Evolutionary conservation across 2,113 vertebrate genomes (phyloP).

Genomic region (Trinectes maculatus): DNA sequence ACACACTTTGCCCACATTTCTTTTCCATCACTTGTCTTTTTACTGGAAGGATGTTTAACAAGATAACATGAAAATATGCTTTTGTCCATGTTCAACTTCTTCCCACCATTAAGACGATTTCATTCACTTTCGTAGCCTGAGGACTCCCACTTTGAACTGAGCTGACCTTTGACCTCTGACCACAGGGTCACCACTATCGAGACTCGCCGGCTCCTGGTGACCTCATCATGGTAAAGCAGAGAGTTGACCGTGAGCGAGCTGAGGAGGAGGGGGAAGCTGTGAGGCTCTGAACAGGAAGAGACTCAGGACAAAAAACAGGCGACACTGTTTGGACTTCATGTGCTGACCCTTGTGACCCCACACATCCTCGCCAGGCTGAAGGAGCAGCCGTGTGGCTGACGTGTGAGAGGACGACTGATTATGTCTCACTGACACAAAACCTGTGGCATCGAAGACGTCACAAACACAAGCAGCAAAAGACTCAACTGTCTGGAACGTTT

Average conservation of each 20-base stretch:
- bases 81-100: too few species aligned
- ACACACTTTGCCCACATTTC: too few species aligned
- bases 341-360: neutral
- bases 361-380: too few species aligned
- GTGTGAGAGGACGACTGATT: slow-evolving; percentile 22
- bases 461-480: slow-evolving; percentile 22
- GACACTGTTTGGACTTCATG: neutral
- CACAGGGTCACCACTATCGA: neutral
- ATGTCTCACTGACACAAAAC: neutral
- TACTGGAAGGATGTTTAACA: too few species aligned
- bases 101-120: too few species aligned
- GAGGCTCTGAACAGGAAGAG: neutral
- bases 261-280: slow-evolving; percentile 26
- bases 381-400: neutral
- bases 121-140: slow-evolving; percentile 17
- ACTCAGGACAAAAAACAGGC: slow-evolving; percentile 2
- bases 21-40: too few species aligned
- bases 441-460: neutral
- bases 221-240: neutral
- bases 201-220: too few species aligned
- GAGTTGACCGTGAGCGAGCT: slow-evolving; percentile 13
- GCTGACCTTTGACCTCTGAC: slow-evolving; percentile 3
- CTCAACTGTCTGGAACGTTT: neutral
- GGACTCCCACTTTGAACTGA: neutral
- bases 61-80: too few species aligned